A percentile compares a stretch with the other conserved stretches of the same genome.
Evolutionary conservation across 2,113 vertebrate species (phyloP).

Genomic region (Xenopus borealis): DNA sequence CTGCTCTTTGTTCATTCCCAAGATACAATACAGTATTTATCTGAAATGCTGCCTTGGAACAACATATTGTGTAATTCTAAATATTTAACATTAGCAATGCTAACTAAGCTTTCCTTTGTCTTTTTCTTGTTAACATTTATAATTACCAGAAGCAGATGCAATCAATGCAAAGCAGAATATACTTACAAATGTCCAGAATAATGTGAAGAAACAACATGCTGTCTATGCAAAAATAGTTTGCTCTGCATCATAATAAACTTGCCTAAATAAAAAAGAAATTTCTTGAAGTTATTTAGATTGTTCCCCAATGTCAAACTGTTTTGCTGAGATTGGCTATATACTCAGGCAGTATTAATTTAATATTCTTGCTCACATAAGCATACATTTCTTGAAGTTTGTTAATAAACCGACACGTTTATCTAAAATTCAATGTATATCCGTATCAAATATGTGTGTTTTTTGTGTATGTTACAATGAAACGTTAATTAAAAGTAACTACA

Average conservation of each 20-base stretch:
- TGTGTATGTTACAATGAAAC: too few relatives aligned
- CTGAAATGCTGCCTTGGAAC: conserved; percentile 8
- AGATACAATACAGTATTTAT: conserved; percentile 15
- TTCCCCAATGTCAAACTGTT: conserved; percentile 16
- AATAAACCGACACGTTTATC: too few relatives aligned
- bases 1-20: neutral
- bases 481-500: too few relatives aligned
- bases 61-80: conserved; percentile 18
- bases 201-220: conserved; percentile 33
- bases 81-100: conserved; percentile 8
- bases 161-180: conserved; percentile 13
- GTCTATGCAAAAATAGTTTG: neutral
- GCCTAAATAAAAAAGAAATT: conserved; percentile 8
- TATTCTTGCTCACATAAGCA: too few relatives aligned
- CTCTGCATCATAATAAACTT: conserved; percentile 17
- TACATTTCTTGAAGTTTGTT: too few relatives aligned
- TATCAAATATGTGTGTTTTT: too few relatives aligned
- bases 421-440: too few relatives aligned
- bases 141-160: conserved; percentile 32
- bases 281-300: conserved; percentile 9
- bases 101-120: conserved; percentile 34
- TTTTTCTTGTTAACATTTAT: conserved; percentile 32
- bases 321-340: conserved; percentile 3
- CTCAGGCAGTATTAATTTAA: too few relatives aligned
- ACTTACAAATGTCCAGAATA: conserved; percentile 14